phyloP scores from a whole-genome alignment of 2,113 vertebrate species.

The Xyrauchen texanus region DNA sequence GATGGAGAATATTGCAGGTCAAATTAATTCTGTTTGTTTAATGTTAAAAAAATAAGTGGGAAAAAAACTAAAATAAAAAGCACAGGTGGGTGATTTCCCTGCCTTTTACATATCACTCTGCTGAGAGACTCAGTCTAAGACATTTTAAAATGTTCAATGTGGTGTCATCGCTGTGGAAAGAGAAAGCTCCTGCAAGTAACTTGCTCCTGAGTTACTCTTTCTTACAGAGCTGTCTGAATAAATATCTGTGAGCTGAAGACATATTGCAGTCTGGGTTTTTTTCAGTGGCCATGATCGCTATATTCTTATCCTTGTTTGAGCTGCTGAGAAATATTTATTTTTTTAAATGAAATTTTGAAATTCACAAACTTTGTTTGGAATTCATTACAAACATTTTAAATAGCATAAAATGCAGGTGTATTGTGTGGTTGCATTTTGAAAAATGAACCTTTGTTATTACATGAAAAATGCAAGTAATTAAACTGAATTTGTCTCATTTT shows the following conservation, averaged over 20 bases:
- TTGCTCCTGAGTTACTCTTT: constrained; percentile 71
- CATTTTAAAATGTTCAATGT: constrained; percentile 86
- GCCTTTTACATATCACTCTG: constrained; percentile 88
- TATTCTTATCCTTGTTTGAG: not conserved
- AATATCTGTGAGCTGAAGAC: constrained; percentile 73
- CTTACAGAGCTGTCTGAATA: constrained; percentile 79
- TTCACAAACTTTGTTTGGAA: too few species aligned
- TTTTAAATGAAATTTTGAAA: too few species aligned
- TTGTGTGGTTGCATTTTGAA: too few species aligned
- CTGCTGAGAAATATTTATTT: not conserved
- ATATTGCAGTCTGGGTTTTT: constrained; percentile 1
- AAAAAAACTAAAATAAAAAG: constrained; percentile 65
- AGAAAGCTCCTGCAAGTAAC: constrained; percentile 72
- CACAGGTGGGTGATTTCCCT: constrained; percentile 84
- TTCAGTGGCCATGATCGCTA: not conserved
- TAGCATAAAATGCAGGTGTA: too few species aligned
- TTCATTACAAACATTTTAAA: too few species aligned
- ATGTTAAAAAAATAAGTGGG: constrained; percentile 66
- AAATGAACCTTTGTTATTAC: too few species aligned
- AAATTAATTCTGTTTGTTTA: constrained; percentile 90
- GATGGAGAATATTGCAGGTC: constrained; percentile 74
- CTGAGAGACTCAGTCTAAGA: constrained; percentile 88
- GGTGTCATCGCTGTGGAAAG: constrained; percentile 79
- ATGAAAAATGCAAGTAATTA: too few species aligned
- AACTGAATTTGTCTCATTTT: too few species aligned